Percentiles rank a stretch among this genome's conserved stretches.
Evolutionary conservation across 2,113 vertebrate species (phyloP).

Genomic region (Talpa occidentalis): DNA sequence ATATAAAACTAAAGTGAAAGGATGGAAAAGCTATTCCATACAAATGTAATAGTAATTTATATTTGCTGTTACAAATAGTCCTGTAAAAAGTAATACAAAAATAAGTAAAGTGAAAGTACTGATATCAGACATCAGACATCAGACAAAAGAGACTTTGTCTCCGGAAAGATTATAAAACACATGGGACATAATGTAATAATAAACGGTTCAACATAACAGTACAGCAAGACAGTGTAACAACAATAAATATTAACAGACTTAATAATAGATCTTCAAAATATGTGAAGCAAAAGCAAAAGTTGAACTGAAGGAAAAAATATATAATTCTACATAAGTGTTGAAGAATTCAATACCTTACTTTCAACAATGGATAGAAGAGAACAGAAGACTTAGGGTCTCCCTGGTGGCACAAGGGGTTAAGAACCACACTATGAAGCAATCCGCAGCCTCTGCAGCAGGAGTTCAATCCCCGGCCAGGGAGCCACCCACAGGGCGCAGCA

Average conservation of each 20-base stretch:
- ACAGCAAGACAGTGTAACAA: neutral
- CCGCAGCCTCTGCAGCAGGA: no score
- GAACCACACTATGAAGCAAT: no score
- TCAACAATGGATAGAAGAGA: neutral
- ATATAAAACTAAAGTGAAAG: constrained; percentile 3
- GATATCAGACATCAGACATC: neutral
- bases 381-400: neutral
- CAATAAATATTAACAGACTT: neutral
- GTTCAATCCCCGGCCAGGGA: no score
- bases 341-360: neutral
- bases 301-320: neutral
- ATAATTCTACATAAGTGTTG: neutral
- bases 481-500: no score
- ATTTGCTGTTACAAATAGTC: no score
- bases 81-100: neutral
- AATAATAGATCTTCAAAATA: neutral
- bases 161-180: neutral
- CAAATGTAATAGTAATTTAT: neutral
- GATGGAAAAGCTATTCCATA: neutral
- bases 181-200: neutral
- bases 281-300: neutral
- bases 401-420: no score
- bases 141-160: neutral
- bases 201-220: neutral
- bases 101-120: neutral